Evolutionary conservation across 2,797 vertebrate species (phyloP).

Genomic region (Enteromius unitaeniatus): DNA sequence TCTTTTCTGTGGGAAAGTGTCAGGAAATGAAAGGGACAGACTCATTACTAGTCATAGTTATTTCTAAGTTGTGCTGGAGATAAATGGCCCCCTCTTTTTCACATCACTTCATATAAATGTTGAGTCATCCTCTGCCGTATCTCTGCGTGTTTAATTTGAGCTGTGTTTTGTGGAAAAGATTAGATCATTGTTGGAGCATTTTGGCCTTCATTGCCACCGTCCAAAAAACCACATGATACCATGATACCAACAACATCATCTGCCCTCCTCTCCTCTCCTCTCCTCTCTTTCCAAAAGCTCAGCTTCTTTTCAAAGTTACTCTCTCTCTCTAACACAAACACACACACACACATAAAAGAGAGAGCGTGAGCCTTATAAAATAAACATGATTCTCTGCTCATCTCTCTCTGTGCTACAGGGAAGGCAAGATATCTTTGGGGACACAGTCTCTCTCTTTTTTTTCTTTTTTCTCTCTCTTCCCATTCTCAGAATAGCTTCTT

Average conservation of each 20-base stretch:
- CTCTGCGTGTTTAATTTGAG: constrained; percentile 11
- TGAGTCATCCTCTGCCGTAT: neutral
- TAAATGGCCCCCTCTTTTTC: neutral
- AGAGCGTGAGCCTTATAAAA: constrained; percentile 49
- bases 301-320: constrained; percentile 20
- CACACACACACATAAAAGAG: constrained; percentile 41
- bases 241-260: constrained; percentile 48
- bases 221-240: constrained; percentile 51
- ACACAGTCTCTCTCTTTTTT: constrained; percentile 10
- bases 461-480: constrained; percentile 19
- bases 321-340: neutral
- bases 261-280: constrained; percentile 7
- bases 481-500: constrained; percentile 31
- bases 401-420: constrained; percentile 29
- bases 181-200: constrained; percentile 52
- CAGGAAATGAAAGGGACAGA: neutral
- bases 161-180: constrained; percentile 40
- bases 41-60: neutral
- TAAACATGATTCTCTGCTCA: constrained; percentile 49
- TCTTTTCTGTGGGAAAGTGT: neutral
- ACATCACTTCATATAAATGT: constrained; percentile 4
- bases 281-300: constrained; percentile 15
- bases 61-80: neutral
- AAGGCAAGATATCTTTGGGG: constrained; percentile 35
- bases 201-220: constrained; percentile 28